Base-by-base conservation (phyloP, 2,888 invertebrate species). In the Crematogaster levior region DNA sequence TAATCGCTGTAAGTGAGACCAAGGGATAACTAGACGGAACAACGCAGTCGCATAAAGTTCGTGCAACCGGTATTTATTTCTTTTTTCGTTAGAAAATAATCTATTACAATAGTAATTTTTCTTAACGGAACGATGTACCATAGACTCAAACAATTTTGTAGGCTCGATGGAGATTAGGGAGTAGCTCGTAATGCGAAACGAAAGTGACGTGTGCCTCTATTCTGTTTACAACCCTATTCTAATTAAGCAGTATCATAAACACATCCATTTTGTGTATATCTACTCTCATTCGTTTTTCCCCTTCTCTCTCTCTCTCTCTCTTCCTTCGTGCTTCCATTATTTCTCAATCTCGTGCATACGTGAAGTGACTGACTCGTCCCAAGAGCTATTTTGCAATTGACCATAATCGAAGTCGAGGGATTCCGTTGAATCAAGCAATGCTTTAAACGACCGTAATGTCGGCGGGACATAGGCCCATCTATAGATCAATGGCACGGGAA, bases 311-410 rank as follows among this genome's bases (percentile, higher is more conserved):
- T 46, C 34, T 66, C 48, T 48, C 58, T 46, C 21, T 51, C 21
- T 46, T 51, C 12, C 43, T 68, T 46, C 46, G 7, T 10, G 24
- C 5, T 53, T 18, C 56, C 46, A 27, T 46, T n/a, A n/a, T 6
- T 6, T 37, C 24, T 5, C 15, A 15, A 15, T 37, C 43, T 80
- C 72, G 81, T 73, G 81, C 90, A 85, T 86, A 82, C 82, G 48
- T 66, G 63, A 87, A 88, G 81, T 86, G 87, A 88, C 88, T 88
- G 87, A 83, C 84, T 81, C 75, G 74, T 81, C 83, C 88, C 88
- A 85, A 72, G 89, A 85, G 89, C 90, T 88, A 90, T 92, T 93
- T 92, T 92, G 90, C 93, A 90, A 92, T 92, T 93, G 92, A 90
- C 90, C 90, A 90, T 92, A 91, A 93, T 92, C 91, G 91, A 92